Evolutionary conservation across 2,888 invertebrate species (phyloP).

Genomic region (Noctua janthina): DNA sequence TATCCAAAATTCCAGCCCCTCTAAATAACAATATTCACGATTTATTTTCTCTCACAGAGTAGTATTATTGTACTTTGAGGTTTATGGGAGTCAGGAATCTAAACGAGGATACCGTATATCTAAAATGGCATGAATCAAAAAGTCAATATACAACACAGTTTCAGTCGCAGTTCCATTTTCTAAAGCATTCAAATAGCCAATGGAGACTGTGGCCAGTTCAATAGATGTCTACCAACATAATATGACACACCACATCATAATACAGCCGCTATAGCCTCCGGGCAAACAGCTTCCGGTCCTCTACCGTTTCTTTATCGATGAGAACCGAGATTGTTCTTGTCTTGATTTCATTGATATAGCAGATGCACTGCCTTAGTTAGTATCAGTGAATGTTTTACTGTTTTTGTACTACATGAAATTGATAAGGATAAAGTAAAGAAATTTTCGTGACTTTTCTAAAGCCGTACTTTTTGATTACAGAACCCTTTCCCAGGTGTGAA

Average conservation of each 20-base stretch:
- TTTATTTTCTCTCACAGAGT: not conserved
- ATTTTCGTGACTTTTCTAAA: not conserved
- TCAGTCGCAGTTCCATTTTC: not conserved
- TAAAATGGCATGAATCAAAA: not conserved
- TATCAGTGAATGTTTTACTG: slow-evolving; percentile 5
- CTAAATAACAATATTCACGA: not conserved
- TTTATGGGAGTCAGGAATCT: not conserved
- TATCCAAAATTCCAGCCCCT: not conserved
- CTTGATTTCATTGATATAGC: slow-evolving; percentile 44
- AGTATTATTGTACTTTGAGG: not conserved
- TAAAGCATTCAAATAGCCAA: slow-evolving; percentile 19
- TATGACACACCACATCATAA: slow-evolving; percentile 46
- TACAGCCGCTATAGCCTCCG: slow-evolving; percentile 45
- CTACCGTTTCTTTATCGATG: slow-evolving; percentile 39
- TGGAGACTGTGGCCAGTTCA: not conserved
- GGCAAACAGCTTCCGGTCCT: slow-evolving; percentile 53
- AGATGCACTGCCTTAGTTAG: slow-evolving; percentile 17
- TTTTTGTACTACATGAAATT: not conserved
- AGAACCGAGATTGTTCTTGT: not conserved
- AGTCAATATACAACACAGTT: not conserved
- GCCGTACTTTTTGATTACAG: not conserved
- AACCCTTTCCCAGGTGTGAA: not conserved
- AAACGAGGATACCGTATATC: not conserved
- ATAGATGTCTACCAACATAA: slow-evolving; percentile 28
- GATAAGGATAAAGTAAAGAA: not conserved